A percentile compares a stretch with the other conserved stretches of the same genome.
Conservation (phyloP, 2,113 vertebrate genomes). For the Platysteira castanea region DNA sequence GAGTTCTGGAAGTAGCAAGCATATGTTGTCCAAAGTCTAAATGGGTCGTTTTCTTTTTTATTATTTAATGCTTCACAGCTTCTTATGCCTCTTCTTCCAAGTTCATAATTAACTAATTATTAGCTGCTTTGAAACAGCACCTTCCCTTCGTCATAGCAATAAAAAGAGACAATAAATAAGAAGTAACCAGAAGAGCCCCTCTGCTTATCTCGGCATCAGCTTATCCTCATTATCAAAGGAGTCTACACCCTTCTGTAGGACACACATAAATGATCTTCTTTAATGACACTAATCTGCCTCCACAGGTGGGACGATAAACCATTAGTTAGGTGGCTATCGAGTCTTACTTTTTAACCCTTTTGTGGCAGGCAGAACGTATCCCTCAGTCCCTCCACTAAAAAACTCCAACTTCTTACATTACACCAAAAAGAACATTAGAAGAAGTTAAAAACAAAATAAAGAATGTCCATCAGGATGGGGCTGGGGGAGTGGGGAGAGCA, state of each 20-base stretch:
- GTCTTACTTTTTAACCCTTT: constrained; percentile 54
- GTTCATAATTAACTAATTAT: constrained; percentile 89
- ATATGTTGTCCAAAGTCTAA: constrained; percentile 82
- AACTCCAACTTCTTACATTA: neutral
- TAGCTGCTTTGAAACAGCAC: constrained; percentile 78
- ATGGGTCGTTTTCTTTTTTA: constrained; percentile 66
- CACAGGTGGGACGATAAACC: constrained; percentile 66
- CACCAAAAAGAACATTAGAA: neutral
- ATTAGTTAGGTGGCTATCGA: constrained; percentile 47
- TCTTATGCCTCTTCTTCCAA: constrained; percentile 71
- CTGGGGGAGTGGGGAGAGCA: rapidly evolving
- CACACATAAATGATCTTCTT: constrained; percentile 57
- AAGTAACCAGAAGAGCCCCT: constrained; percentile 70
- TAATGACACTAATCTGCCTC: constrained; percentile 72
- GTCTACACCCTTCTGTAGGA: constrained; percentile 59
- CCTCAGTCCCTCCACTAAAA: neutral
- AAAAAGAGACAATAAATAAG: constrained; percentile 82
- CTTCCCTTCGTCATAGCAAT: constrained; percentile 76
- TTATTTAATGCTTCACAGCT: constrained; percentile 75
- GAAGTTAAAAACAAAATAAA: neutral
- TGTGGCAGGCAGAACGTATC: neutral
- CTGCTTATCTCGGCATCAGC: constrained; percentile 78
- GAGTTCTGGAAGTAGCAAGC: constrained; percentile 70
- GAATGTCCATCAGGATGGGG: neutral
- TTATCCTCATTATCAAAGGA: constrained; percentile 83